phyloP scores from a whole-genome alignment of 2,888 invertebrate species.

The Drosophila robusta region DNA sequence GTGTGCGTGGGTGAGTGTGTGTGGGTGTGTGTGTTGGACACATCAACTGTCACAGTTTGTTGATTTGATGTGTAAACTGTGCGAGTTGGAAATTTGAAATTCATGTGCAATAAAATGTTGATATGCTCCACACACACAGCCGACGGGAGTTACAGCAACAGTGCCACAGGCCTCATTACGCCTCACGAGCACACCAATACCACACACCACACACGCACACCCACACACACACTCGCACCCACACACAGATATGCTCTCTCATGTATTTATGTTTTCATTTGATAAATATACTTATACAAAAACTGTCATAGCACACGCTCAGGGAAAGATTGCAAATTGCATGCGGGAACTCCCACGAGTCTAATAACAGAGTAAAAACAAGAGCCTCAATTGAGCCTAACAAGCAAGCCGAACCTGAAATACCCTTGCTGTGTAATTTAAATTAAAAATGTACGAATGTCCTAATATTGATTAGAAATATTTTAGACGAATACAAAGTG shows the following conservation, averaged over 20 bases:
- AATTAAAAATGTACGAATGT: no score
- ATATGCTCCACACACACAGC: conserved; percentile 32
- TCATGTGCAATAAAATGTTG: conserved; percentile 64
- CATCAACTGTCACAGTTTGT: conserved; percentile 50
- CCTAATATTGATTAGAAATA: no score
- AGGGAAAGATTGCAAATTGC: conserved; percentile 69
- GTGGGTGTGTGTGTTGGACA: conserved; percentile 16
- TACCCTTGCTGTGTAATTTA: conserved; percentile 24
- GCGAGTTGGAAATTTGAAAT: conserved; percentile 51
- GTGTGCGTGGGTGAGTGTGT: conserved; percentile 2
- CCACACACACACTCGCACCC: conserved; percentile 5
- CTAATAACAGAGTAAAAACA: conserved; percentile 63
- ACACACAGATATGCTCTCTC: conserved; percentile 18
- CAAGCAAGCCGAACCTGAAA: not conserved
- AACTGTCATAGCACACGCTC: conserved; percentile 56
- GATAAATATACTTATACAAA: conserved; percentile 65
- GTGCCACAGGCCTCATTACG: conserved; percentile 49
- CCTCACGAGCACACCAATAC: conserved; percentile 13
- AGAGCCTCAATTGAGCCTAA: conserved; percentile 5
- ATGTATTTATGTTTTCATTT: conserved; percentile 62
- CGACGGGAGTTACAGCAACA: not conserved
- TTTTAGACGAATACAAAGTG: no score
- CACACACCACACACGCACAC: conserved; percentile 4
- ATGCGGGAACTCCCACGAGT: conserved; percentile 65
- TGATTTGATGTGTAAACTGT: conserved; percentile 44